These are phyloP conservation scores for Entomyzon cyanotis DNA, from an alignment of 2,113 vertebrate genomes.

Conservation along the genomic window DNA sequence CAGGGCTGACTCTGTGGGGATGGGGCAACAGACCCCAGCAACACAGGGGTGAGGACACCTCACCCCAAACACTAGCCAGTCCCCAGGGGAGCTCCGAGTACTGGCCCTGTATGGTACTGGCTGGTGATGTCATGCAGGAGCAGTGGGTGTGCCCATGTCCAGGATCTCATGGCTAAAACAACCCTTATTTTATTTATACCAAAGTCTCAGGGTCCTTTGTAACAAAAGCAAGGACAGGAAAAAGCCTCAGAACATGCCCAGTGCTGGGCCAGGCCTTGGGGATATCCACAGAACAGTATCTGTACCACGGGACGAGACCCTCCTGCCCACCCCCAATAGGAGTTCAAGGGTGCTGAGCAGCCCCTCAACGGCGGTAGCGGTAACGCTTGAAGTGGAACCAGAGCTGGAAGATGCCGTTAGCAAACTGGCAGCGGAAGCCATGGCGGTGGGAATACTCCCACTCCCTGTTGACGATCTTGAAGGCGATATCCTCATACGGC, in stretches of 20 bases:
- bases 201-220: background rate
- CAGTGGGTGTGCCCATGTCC: rapidly evolving
- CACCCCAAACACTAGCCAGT: background rate
- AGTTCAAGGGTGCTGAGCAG: rapidly evolving
- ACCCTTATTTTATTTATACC: constrained; percentile 20
- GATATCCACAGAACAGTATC: rapidly evolving
- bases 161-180: background rate
- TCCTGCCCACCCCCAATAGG: rapidly evolving
- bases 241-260: background rate
- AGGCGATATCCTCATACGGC: constrained; percentile 94
- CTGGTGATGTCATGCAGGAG: rapidly evolving
- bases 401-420: constrained; percentile 97
- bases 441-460: constrained; percentile 98
- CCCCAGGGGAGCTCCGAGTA: background rate
- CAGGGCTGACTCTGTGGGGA: rapidly evolving
- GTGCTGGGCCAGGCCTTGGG: background rate
- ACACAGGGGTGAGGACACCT: background rate
- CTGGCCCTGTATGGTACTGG: rapidly evolving
- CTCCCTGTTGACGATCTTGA: constrained; percentile 95
- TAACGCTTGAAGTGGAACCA: constrained; percentile 99
- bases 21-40: background rate
- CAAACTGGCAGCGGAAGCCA: constrained; percentile 97
- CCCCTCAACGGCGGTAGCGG: constrained; percentile 86
- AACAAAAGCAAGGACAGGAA: background rate
- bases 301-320: rapidly evolving